Evolutionary conservation across 2,888 invertebrate species (phyloP), one percentile per base, ranked within the genome.

Genomic region (Drosophila prolongata): DNA sequence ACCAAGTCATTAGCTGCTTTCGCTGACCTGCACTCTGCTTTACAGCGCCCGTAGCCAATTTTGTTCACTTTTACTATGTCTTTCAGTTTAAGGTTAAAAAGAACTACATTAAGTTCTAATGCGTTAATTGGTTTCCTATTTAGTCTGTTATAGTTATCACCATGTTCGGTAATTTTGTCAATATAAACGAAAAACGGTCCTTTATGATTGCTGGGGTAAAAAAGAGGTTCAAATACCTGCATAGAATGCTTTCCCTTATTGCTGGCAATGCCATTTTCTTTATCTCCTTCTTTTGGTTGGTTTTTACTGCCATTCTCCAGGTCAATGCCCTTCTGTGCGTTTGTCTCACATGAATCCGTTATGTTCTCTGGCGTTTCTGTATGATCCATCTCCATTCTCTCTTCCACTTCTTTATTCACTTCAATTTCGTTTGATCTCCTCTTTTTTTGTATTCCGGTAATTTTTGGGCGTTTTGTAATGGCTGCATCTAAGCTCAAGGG

Each of bases 351-450:
- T 8, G 40, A 40, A 40, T 40, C 40, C 40, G 40, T 40, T 40
- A 40, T 9, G 40, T 40, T 40, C 40, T 40, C 40, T 40, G 14
- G 40, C 8, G 40, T 14, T 40, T 40, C 40, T 6, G 38, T 6
- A 38, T 38, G n/a, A 6, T 38, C 38, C 38, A 38, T 38, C 38
- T 38, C 38, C 38, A 38, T 38, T n/a, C 38, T 38, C 38, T 38
- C 38, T 9, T 40, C 40, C 40, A 9, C 14, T 14, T 14, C 40
- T 40, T 40, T 40, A 40, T 14, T 14, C 40, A 3, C 14, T 40
- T 40, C 14, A 40, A 14, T 40, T 40, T 40, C 14, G 14, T 40
- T 40, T 40, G 40, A 16, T 40, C 40, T 40, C 40, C 40, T 16
- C 9, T 40, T 40, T 40, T 40, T 40, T n/a, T 38, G 38, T 38